Conservation (phyloP, 2,113 vertebrate genomes). For the Acanthochromis polyacanthus region DNA sequence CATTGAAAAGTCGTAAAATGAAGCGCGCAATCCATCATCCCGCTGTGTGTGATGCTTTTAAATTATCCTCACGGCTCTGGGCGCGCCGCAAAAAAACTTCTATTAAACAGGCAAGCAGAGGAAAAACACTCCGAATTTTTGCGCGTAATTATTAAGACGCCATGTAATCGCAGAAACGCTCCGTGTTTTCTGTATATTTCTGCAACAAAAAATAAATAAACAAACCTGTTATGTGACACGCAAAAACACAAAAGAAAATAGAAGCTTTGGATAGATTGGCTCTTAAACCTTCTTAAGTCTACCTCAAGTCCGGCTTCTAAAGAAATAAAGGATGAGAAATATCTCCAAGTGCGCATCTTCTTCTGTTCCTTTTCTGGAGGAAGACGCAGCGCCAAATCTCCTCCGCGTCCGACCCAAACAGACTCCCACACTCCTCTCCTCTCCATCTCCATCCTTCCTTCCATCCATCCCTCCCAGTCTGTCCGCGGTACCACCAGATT, state of each 20-base stretch:
- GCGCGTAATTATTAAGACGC: background rate
- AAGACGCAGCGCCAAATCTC: slow-evolving; percentile 36
- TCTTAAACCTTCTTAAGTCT: slow-evolving; percentile 16
- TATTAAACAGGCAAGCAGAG: background rate
- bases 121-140: background rate
- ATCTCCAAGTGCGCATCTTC: slow-evolving; percentile 53
- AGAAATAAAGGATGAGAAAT: slow-evolving; percentile 29
- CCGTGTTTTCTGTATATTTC: background rate
- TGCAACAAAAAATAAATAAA: slow-evolving; percentile 30
- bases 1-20: slow-evolving; percentile 95
- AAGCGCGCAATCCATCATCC: slow-evolving; percentile 93
- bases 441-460: background rate
- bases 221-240: slow-evolving; percentile 10
- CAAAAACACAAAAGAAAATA: background rate
- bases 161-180: background rate
- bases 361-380: slow-evolving; percentile 12
- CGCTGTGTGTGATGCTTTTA: slow-evolving; percentile 86
- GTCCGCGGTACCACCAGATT: slow-evolving; percentile 69
- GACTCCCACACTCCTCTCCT: slow-evolving; percentile 10
- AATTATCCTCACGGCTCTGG: slow-evolving; percentile 87
- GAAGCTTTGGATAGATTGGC: background rate
- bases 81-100: slow-evolving; percentile 59
- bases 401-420: slow-evolving; percentile 41
- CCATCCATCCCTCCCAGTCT: slow-evolving; percentile 7
- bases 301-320: slow-evolving; percentile 46